Conservation (phyloP, 2,797 vertebrate genomes). For the Tachyglossus aculeatus region DNA sequence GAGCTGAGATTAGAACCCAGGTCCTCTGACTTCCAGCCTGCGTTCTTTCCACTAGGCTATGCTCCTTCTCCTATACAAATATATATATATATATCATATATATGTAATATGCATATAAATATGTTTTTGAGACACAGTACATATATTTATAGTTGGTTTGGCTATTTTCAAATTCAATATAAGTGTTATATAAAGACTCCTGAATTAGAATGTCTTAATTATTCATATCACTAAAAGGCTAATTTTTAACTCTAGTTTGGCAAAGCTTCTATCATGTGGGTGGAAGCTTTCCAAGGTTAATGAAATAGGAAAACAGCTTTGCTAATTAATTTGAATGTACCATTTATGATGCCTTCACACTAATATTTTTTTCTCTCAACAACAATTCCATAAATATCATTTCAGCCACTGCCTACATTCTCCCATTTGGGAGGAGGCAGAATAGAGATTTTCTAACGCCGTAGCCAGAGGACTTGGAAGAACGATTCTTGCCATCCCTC, state of each 20-base stretch:
- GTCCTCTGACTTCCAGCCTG: too few relatives aligned
- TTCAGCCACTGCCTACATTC: background rate
- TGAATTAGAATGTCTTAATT: conserved; percentile 14
- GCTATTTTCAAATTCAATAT: too few relatives aligned
- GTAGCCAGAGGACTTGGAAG: background rate
- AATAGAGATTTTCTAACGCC: conserved; percentile 7
- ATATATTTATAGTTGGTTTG: too few relatives aligned
- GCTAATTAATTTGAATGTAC: background rate
- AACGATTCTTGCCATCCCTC: too few relatives aligned
- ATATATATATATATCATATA: too few relatives aligned
- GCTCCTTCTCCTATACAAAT: too few relatives aligned
- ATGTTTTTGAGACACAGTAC: too few relatives aligned
- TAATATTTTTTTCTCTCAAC: conserved; percentile 6
- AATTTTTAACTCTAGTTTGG: conserved; percentile 26
- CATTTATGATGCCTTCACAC: background rate
- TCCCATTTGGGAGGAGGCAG: background rate
- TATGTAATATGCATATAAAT: too few relatives aligned
- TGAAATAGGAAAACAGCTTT: background rate
- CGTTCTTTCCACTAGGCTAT: too few relatives aligned
- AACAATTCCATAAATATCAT: conserved; percentile 30
- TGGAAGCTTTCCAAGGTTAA: conserved; percentile 10
- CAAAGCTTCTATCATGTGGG: conserved; percentile 10
- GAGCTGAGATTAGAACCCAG: too few relatives aligned
- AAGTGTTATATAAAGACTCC: too few relatives aligned
- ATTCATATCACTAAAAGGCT: background rate